Evolutionary conservation across 2,888 invertebrate genomes (phyloP), one percentile per base, ranked within the genome.

Genomic region (Nowickia ferox): DNA sequence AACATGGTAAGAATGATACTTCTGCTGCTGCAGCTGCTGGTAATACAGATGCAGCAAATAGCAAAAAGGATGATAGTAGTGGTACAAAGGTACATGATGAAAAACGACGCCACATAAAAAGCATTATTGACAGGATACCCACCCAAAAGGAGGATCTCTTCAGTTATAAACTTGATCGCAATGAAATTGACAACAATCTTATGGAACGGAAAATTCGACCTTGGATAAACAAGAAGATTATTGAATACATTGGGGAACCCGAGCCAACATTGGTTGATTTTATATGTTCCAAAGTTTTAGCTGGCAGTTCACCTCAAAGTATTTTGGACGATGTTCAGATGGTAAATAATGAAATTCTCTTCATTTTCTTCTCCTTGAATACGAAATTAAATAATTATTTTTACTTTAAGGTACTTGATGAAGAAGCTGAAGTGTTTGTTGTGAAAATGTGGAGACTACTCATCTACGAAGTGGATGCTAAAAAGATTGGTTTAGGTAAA

Each of bases 391-490:
- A 51, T 48, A 4, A 13, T 1, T 40, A 51, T 40, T 15, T 9
- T 19, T 55, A n/a, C 13, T 15, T 10, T 6, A 15, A 99, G 99
- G 98, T 99, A 89, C 95, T 99, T 91, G 99, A 99, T 93, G 99
- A 99, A 93, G 99, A 99, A 93, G 99, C 99, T 5, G 99, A 99
- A 94, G 98, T 99, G 88, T 99, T 99, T 94, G 99, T 99, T 90
- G 98, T 99, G 87, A 99, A 99, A 95, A 98, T 99, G 98, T 99
- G 99, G 99, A 95, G 99, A 89, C 95, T 99, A 91, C 95, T 99
- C 88, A 99, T 99, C 90, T 99, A 99, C 94, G 99, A 99, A 95
- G 97, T 99, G 89, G 99, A 99, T 94, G 98, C 99, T 81, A 99
- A 99, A 94, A 98, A 98, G 93, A 95, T 97, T 92, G 98, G 98